Percentiles rank a stretch among this genome's conserved stretches.
These are phyloP conservation scores for Rhopalosiphum nymphaeae DNA, from an alignment of 2,888 invertebrate genomes.

Conservation along the genomic window DNA sequence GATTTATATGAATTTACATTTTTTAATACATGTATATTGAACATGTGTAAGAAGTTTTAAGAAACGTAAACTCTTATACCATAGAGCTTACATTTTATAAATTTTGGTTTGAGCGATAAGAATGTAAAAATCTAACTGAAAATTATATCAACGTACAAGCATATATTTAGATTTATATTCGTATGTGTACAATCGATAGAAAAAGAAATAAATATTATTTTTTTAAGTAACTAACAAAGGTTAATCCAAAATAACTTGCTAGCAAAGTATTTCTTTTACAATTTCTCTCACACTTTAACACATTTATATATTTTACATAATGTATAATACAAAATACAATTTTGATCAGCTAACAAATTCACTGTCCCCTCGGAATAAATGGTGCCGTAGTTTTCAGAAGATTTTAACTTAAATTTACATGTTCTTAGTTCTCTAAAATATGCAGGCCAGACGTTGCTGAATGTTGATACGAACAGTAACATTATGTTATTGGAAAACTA, in stretches of 20 bases:
- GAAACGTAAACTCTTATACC: not conserved
- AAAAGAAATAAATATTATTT: not conserved
- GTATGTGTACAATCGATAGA: not conserved
- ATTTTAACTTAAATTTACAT: not conserved
- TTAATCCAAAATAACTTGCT: slow-evolving; percentile 1
- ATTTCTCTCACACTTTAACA: not conserved
- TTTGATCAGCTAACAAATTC: slow-evolving; percentile 7
- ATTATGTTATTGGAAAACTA: not conserved
- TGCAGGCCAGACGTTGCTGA: not conserved
- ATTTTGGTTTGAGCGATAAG: not conserved
- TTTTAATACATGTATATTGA: not conserved
- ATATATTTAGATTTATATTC: not conserved
- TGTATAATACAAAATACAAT: not conserved
- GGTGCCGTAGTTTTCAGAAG: not conserved
- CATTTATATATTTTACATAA: slow-evolving; percentile 13
- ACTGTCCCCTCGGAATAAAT: not conserved
- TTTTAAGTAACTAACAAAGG: not conserved
- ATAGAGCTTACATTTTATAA: not conserved
- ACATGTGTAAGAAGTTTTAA: not conserved
- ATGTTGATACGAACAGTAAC: not conserved
- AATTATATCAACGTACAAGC: not conserved
- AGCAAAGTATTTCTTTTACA: not conserved
- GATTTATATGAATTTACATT: not conserved
- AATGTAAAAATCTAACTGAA: not conserved
- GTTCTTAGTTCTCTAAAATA: not conserved